Base-by-base conservation (phyloP, 2,113 vertebrate species). In the Oreocharis arfaki region DNA sequence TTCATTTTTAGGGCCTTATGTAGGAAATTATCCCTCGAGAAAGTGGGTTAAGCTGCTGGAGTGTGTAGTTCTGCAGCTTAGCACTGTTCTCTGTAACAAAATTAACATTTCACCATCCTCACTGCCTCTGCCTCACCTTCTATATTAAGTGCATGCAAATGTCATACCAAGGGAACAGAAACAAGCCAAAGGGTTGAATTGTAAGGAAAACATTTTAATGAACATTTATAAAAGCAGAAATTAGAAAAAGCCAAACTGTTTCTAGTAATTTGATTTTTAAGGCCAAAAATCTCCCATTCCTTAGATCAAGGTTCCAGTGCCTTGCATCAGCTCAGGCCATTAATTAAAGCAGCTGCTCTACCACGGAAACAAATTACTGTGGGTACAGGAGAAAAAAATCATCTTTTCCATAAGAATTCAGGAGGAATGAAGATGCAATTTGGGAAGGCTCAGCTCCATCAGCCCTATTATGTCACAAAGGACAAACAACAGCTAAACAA, bases 131-230 rank as follows among this genome's bases (percentile, higher is more conserved):
- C 77, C 53, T 93, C 67, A 49, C 44, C 42, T 95, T 56, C 87
- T 91, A 61, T 64, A 79, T 82, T 75, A 80, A 92, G 59, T 26
- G 28, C 55, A 86, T 70, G 78, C 68, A 93, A 88, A 91, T 84
- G 33, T 41, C 64, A 70, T 30, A 71, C 64, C 90, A 82, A 75
- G 82, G 83, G 85, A 96, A n/a, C 55, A 93, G 91, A 84, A 96
- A 75, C 30, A 78, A 87, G 86, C 90, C 92, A 41, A 93, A 84
- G 90, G 71, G 52, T 68, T 90, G 37, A 39, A 81, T 4, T 39
- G 59, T 5, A 89, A 75, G 83, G 64, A 96, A 95, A 90, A 87
- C 76, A 75, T 64, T 93, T 87, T 81, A 78, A 92, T 44, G 80
- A 95, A 64, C 77, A 33, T 35, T 78, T 42, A 52, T 10, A 80